A percentile compares a stretch with the other conserved stretches of the same genome.
Evolutionary conservation across 2,797 vertebrate species (phyloP).

Genomic region (Ctenopoma kingsleyae): DNA sequence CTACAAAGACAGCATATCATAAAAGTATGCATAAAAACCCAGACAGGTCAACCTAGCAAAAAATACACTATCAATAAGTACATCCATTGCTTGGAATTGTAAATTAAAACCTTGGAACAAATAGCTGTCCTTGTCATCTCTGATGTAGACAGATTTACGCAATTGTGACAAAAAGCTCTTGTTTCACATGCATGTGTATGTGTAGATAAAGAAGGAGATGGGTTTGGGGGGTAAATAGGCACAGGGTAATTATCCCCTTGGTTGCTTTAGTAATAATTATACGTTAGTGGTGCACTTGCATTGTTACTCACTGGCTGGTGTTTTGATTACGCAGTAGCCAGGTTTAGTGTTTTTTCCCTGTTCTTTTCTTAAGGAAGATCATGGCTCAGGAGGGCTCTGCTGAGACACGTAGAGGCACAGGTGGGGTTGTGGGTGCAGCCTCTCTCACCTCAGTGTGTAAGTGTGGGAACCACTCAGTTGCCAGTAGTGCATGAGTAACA

Average conservation of each 20-base stretch:
- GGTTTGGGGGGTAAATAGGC: slow-evolving; percentile 37
- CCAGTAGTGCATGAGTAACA: slow-evolving; percentile 87
- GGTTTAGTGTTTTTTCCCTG: slow-evolving; percentile 68
- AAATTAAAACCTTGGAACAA: background rate
- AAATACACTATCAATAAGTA: background rate
- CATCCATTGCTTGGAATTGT: background rate
- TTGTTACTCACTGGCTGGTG: slow-evolving; percentile 68
- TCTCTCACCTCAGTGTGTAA: slow-evolving; percentile 80
- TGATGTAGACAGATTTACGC: background rate
- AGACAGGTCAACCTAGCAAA: background rate
- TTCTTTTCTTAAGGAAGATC: slow-evolving; percentile 76
- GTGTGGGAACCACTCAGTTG: slow-evolving; percentile 85
- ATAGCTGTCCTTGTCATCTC: slow-evolving; percentile 5
- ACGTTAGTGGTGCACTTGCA: slow-evolving; percentile 60
- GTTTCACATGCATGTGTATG: slow-evolving; percentile 17
- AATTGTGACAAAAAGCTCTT: background rate
- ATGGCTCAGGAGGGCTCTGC: slow-evolving; percentile 75
- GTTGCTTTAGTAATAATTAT: slow-evolving; percentile 73
- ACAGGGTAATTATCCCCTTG: slow-evolving; percentile 67
- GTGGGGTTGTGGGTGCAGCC: slow-evolving; percentile 82
- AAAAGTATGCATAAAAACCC: slow-evolving; percentile 28
- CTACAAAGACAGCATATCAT: slow-evolving; percentile 12
- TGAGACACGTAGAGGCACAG: slow-evolving; percentile 83
- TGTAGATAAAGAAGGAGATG: slow-evolving; percentile 8
- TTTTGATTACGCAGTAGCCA: slow-evolving; percentile 73